Percentiles rank a stretch among this genome's conserved stretches.
phyloP scores from a whole-genome alignment of 2,113 vertebrate species.

The Leptosomus discolor region DNA sequence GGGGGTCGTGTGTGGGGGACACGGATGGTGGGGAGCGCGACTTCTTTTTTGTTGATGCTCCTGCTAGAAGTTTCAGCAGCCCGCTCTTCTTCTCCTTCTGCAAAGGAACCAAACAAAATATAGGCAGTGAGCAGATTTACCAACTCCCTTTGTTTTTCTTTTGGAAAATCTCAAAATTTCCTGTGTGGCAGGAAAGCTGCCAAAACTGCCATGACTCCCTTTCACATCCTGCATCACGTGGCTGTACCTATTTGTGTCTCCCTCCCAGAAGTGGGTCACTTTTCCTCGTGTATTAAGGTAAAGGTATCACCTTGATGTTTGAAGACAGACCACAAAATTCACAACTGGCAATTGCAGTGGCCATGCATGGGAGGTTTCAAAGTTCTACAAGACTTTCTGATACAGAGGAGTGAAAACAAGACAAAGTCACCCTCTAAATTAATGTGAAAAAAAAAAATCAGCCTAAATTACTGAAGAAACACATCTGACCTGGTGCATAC shows the following conservation, averaged over 20 bases:
- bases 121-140: neutral
- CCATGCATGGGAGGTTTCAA: neutral
- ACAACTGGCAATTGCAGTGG: neutral
- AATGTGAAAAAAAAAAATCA: neutral
- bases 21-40: slow-evolving; percentile 89
- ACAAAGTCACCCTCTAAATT: neutral
- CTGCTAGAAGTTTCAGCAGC: slow-evolving; percentile 91
- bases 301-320: neutral
- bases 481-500: neutral
- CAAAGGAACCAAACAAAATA: slow-evolving; percentile 41
- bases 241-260: accelerated
- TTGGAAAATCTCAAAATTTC: neutral
- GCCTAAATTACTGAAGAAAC: neutral
- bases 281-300: neutral
- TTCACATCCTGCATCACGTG: neutral
- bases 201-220: neutral
- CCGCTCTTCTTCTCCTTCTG: slow-evolving; percentile 96
- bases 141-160: neutral
- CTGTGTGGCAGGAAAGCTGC: neutral
- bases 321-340: neutral
- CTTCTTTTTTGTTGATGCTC: slow-evolving; percentile 94
- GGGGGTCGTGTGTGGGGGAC: slow-evolving; percentile 87
- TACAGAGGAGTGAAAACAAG: neutral
- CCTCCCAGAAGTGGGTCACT: neutral
- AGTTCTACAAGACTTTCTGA: neutral